Evolutionary conservation across 1,140 invertebrate genomes (phyloP), one percentile per base, ranked within the genome.

Genomic region (roundworm (Caenorhabditis elegans)): DNA sequence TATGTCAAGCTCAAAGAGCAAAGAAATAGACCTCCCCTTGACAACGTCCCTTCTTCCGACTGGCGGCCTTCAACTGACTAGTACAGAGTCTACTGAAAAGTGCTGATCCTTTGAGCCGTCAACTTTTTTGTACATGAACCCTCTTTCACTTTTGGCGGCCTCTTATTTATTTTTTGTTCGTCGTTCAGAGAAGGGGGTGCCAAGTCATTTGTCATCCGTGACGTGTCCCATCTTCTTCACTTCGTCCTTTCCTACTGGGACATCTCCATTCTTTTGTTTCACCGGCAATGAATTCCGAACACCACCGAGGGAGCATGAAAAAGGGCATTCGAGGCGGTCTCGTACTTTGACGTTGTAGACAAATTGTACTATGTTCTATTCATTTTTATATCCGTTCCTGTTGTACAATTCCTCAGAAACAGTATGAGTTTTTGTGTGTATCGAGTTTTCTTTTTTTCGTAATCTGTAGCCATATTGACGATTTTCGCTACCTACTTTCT

Each of bases 111-210:
- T 70, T 70, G 60, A 70, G 60, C 60, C 60, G 60, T 70, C 60
- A 70, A 70, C 60, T 70, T 70, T 70, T 39, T 70, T 70, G 19
- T 43, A 70, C 34, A 70, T 70, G 60, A 70, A 70, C 34, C 60
- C 60, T 60, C 53, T 60, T 60, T 60, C 53, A 60, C 60, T 70
- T 70, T 70, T 70, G 60, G 34, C 60, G 60, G 60, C 60, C 60
- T 70, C 60, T 70, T 70, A 70, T 70, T 70, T 70, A 70, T 70
- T 70, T 70, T 70, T 70, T 70, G 60, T 70, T 60, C 60, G 26
- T 39, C 13, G 10, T 55, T 24, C 22, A 19, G 13, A 22, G 49
- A 11, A 53, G 28, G 60, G 55, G 60, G 60, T 70, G 60, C 60
- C 60, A 70, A 70, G 60, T n/a, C 60, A 70, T 70, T 70, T 34